These are phyloP conservation scores for Sciurus vulgaris DNA, from an alignment of 2,797 vertebrate genomes.

Conservation along the genomic window DNA sequence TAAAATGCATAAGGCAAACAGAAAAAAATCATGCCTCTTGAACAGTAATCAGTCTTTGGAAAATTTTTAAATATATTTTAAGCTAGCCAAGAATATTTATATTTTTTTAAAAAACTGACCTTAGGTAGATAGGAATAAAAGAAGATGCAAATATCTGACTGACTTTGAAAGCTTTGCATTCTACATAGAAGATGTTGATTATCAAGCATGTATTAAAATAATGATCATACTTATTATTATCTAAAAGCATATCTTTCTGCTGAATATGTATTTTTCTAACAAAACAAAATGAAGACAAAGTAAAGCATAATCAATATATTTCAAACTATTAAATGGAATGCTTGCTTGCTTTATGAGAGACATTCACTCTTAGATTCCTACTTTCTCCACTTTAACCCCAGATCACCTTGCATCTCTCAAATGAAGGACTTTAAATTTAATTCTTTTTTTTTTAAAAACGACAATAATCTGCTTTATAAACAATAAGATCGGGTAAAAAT, in stretches of 20 bases:
- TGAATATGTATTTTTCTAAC: conserved; percentile 47
- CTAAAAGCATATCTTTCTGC: conserved; percentile 2
- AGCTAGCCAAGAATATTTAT: neutral
- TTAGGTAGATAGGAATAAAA: neutral
- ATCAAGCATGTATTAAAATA: conserved; percentile 1
- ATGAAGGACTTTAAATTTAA: conserved; percentile 42
- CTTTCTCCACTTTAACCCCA: conserved; percentile 20
- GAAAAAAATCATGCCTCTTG: conserved; percentile 58
- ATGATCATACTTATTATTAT: conserved; percentile 11
- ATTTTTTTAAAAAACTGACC: neutral
- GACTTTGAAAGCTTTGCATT: conserved; percentile 28
- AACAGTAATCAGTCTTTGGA: conserved; percentile 62
- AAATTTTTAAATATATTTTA: conserved; percentile 3
- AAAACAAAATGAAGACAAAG: conserved; percentile 8
- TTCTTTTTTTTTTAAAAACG: neutral
- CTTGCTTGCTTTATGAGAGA: neutral
- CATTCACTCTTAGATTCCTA: neutral
- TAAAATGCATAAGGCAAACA: conserved; percentile 63
- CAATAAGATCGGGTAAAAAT: conserved; percentile 63
- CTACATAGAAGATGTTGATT: conserved; percentile 21
- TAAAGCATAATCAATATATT: conserved; percentile 8
- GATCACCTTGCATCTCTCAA: conserved; percentile 24
- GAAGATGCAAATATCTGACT: conserved; percentile 8
- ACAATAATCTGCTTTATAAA: conserved; percentile 65
- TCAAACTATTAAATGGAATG: neutral